Evolutionary conservation across 1,140 invertebrate genomes (phyloP), one percentile per base, ranked within the genome.

Genomic region (Diorhabda carinulata): DNA sequence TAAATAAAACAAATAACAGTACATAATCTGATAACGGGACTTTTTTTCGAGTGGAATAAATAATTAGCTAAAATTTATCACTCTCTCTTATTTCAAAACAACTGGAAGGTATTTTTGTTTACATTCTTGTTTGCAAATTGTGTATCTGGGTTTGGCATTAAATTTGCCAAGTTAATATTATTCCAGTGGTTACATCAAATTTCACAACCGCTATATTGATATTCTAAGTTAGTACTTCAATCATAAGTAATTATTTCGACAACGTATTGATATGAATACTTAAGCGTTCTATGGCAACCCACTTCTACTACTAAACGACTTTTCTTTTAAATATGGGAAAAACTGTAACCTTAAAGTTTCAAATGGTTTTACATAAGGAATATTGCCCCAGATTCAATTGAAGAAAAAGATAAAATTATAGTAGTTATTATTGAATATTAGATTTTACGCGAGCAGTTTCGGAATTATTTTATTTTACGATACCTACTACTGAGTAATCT

Each of bases 171-270:
- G 2, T 52, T 52, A 52, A 52, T 9, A 52, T 8, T 52, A 52
- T 52, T 52, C 47, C 0, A 3, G n/a, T 52, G 47, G 47, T 52
- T 52, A 52, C 47, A 52, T 52, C n/a, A 52, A 52, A 52, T 52
- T 52, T 52, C 47, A 52, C 47, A 52, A 52, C 47, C 6, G 47
- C 6, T 52, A 2, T 52, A 52, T 52, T 52, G 47, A 52, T 52
- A 52, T 52, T 52, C 47, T 8, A 8, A 8, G 47, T 52, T 8
- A 52, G 47, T 52, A 4, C 47, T 52, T 52, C 4, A 52, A 52
- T 52, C 47, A 52, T 52, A 52, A 52, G 47, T 52, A 52, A 52
- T 52, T 52, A 52, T 52, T 52, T 52, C 47, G 47, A 52, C 47
- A 52, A 2, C 6, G 6, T 6, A 52, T 2, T 52, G 47, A 52